Percentiles rank a stretch among this genome's conserved stretches.
phyloP scores from a whole-genome alignment of 2,888 invertebrate species.

The Cybosia mesomella region DNA sequence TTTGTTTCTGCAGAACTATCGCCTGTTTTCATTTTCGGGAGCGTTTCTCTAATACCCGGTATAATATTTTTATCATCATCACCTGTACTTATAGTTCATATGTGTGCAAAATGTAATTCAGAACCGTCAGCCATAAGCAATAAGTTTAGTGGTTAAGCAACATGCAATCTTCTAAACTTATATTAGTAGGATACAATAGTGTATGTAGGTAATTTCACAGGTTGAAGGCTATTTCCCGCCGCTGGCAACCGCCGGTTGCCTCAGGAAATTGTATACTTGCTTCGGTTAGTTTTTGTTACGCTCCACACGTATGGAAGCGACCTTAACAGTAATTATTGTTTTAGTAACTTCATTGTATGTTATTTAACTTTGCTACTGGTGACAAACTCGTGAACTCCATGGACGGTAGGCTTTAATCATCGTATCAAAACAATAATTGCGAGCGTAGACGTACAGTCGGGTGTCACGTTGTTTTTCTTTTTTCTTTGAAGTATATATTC shows the following conservation, averaged over 20 bases:
- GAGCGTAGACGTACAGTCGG: too few species aligned
- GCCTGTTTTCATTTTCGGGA: too few species aligned
- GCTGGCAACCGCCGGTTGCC: constrained; percentile 20
- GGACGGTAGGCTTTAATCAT: too few species aligned
- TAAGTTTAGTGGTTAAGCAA: too few species aligned
- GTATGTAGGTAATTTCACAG: constrained; percentile 5
- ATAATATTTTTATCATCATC: too few species aligned
- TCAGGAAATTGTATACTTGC: constrained; percentile 42
- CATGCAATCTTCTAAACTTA: not conserved
- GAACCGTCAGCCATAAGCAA: not conserved
- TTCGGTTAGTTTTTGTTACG: not conserved
- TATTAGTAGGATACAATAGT: constrained; percentile 5
- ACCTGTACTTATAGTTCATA: too few species aligned
- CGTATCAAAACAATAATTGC: too few species aligned
- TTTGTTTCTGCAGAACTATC: too few species aligned
- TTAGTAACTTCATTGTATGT: not conserved
- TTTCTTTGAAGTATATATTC: too few species aligned
- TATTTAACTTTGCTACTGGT: not conserved
- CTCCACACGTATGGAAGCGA: not conserved
- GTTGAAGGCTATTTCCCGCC: constrained; percentile 37
- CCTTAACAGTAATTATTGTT: not conserved
- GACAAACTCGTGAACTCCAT: too few species aligned
- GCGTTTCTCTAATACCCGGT: too few species aligned
- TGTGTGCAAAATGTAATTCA: not conserved
- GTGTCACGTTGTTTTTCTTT: too few species aligned